Evolutionary conservation across 30 jellyfish, hydroid and myxozoan species (phyloP).

Genomic region (Turritopsis rubra): DNA sequence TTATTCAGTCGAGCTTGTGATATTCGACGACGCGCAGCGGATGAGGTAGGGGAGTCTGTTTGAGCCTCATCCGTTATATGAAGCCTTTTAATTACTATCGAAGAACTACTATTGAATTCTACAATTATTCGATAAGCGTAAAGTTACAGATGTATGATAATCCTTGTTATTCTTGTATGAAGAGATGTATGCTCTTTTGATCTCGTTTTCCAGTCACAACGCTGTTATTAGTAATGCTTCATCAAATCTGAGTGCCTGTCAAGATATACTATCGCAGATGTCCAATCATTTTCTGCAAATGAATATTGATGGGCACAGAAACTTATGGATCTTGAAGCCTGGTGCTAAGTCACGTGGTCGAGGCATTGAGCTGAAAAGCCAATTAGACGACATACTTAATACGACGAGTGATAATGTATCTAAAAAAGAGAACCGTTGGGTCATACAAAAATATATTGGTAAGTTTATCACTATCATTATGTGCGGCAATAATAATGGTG

Average conservation of each 20-base stretch:
- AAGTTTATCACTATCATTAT: constrained; percentile 1
- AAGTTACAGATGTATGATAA: too few species aligned
- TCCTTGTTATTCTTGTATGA: too few species aligned
- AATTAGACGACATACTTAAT: constrained; percentile 56
- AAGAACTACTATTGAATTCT: too few species aligned
- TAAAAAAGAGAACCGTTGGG: constrained; percentile 69
- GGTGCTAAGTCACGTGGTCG: constrained; percentile 99
- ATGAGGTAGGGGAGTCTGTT: too few species aligned
- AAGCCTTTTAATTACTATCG: too few species aligned
- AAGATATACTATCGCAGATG: constrained; percentile 44
- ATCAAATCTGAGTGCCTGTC: constrained; percentile 41
- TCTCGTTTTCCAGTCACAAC: neutral
- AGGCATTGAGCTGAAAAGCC: constrained; percentile 72
- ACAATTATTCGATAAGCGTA: too few species aligned
- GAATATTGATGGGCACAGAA: constrained; percentile 43
- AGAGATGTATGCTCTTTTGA: too few species aligned
- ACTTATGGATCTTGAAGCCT: constrained; percentile 95
- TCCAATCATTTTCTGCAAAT: constrained; percentile 54
- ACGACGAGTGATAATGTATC: constrained; percentile 38
- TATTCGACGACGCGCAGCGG: too few species aligned
- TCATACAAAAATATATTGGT: constrained; percentile 90
- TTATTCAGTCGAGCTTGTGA: too few species aligned
- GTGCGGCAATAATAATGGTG: too few species aligned
- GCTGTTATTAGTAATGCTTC: constrained; percentile 32
- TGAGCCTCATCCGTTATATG: too few species aligned